These are phyloP conservation scores for Drosophila simulans DNA, from an alignment of 1,140 invertebrate species.

Conservation along the genomic window DNA sequence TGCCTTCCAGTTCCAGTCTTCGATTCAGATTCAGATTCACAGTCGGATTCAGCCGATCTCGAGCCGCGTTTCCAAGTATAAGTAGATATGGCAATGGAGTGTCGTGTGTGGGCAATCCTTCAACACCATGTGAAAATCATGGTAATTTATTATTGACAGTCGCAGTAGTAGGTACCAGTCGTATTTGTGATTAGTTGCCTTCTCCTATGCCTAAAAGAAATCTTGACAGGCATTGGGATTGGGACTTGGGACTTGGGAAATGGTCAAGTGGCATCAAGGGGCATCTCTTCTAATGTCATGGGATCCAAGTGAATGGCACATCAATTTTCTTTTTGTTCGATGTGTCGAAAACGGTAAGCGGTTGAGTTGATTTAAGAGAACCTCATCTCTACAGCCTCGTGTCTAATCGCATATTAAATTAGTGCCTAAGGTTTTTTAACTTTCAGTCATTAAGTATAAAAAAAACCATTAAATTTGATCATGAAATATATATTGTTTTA, in stretches of 20 bases:
- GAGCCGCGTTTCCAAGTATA: constrained; percentile 33
- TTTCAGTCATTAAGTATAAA: constrained; percentile 4
- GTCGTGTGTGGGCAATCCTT: constrained; percentile 78
- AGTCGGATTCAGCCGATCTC: background rate
- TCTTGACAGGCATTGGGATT: background rate
- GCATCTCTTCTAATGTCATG: constrained; percentile 19
- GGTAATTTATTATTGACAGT: constrained; percentile 71
- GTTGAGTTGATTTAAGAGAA: constrained; percentile 30
- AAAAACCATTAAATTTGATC: background rate
- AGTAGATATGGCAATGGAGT: constrained; percentile 10
- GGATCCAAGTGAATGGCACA: constrained; percentile 28
- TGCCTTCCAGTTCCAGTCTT: constrained; percentile 52
- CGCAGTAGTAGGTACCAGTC: constrained; percentile 46
- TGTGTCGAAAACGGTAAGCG: constrained; percentile 45
- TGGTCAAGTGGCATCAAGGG: constrained; percentile 30
- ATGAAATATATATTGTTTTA: background rate
- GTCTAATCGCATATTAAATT: background rate
- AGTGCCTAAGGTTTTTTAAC: background rate
- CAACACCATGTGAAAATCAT: constrained; percentile 69
- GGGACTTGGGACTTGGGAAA: constrained; percentile 6
- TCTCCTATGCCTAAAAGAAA: constrained; percentile 32
- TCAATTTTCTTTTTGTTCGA: constrained; percentile 26
- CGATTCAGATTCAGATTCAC: background rate
- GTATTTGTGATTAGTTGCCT: constrained; percentile 51
- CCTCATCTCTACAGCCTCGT: background rate